These are phyloP conservation scores for Heliothis peltigera DNA, from an alignment of 2,888 invertebrate genomes.

Conservation along the genomic window DNA sequence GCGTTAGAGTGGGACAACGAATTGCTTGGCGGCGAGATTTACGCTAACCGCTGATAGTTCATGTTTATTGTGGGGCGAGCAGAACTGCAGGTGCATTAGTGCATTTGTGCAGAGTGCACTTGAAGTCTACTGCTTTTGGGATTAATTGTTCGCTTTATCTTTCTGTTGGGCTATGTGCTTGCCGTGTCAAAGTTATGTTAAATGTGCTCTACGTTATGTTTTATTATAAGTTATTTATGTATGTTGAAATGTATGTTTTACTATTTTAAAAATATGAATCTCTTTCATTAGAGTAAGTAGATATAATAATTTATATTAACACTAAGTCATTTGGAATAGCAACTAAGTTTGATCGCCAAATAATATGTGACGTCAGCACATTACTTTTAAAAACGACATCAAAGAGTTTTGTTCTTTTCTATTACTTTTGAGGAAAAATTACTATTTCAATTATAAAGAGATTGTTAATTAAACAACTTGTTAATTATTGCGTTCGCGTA, in stretches of 20 bases:
- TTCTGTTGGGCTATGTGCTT: neutral
- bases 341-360: conserved; percentile 4
- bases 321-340: neutral
- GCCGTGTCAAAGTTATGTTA: neutral
- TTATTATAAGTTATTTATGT: too few relatives aligned
- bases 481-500: conserved; percentile 31
- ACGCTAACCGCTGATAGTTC: conserved; percentile 46
- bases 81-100: conserved; percentile 28
- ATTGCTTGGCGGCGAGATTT: conserved; percentile 47
- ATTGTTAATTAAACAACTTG: conserved; percentile 30
- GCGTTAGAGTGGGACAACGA: conserved; percentile 24
- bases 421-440: conserved; percentile 16
- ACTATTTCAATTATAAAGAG: conserved; percentile 11
- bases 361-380: conserved; percentile 1
- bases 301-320: neutral
- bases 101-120: conserved; percentile 11
- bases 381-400: conserved; percentile 29
- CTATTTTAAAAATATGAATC: too few relatives aligned
- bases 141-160: neutral
- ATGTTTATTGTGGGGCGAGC: conserved; percentile 32
- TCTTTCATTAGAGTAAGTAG: neutral
- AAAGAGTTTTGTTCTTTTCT: conserved; percentile 14
- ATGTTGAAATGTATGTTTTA: too few relatives aligned
- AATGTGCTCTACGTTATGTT: neutral
- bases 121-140: conserved; percentile 1